These are phyloP conservation scores for Conus ventricosus DNA, from an alignment of 1,140 invertebrate genomes.

Conservation along the genomic window DNA sequence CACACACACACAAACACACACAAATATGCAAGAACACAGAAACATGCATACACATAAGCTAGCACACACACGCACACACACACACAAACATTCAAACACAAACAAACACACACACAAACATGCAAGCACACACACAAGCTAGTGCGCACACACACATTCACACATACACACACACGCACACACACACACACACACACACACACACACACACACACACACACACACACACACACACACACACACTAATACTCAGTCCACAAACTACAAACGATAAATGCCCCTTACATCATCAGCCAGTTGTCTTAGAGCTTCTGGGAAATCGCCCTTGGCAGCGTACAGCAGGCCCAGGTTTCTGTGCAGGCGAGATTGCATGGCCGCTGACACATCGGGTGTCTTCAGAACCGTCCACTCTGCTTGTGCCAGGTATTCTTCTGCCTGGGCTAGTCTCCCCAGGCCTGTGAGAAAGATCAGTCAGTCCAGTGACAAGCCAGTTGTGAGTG, in stretches of 20 bases:
- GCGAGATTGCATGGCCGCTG: constrained; percentile 73
- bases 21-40: too few relatives aligned
- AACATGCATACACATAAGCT: too few relatives aligned
- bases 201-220: too few relatives aligned
- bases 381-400: constrained; percentile 73
- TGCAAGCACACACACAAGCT: too few relatives aligned
- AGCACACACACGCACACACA: not conserved
- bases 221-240: too few relatives aligned
- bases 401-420: constrained; percentile 75
- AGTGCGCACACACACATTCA: too few relatives aligned
- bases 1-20: constrained; percentile 4
- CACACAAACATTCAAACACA: not conserved
- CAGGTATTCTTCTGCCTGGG: constrained; percentile 74
- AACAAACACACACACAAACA: not conserved
- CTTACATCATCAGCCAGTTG: constrained; percentile 74
- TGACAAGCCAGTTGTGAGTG: not conserved
- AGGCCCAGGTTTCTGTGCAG: constrained; percentile 74
- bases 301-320: constrained; percentile 70
- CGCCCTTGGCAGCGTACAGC: constrained; percentile 73
- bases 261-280: not conserved
- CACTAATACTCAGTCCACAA: too few relatives aligned
- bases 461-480: not conserved
- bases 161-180: too few relatives aligned
- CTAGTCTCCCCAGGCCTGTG: constrained; percentile 70
- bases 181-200: too few relatives aligned